These are phyloP conservation scores for Phenganax subtilis DNA, from an alignment of 92 coral and sea anemone species.

Conservation along the genomic window DNA sequence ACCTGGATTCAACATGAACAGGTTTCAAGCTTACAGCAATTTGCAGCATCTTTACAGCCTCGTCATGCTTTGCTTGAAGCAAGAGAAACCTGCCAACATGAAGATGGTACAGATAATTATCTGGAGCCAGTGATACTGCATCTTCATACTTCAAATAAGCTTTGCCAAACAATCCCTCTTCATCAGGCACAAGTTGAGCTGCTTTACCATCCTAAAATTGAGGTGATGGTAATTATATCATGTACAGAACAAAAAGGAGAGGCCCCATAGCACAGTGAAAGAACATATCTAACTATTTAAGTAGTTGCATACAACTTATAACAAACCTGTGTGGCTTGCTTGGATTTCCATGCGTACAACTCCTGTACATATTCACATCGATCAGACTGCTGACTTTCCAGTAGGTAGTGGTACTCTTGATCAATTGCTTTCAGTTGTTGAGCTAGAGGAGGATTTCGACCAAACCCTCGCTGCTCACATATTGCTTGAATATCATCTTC, in stretches of 20 bases:
- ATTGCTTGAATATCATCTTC: slow-evolving; percentile 94
- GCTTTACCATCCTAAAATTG: slow-evolving; percentile 56
- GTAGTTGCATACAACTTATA: neutral
- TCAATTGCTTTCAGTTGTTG: slow-evolving; percentile 88
- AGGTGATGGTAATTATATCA: neutral
- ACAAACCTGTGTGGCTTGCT: slow-evolving; percentile 75
- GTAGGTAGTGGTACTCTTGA: slow-evolving; percentile 83
- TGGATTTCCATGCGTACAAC: slow-evolving; percentile 83
- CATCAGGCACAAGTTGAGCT: slow-evolving; percentile 69
- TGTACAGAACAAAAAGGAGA: no score
- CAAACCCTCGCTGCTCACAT: slow-evolving; percentile 88
- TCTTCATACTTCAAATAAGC: slow-evolving; percentile 85
- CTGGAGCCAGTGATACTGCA: slow-evolving; percentile 65
- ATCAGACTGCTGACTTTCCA: slow-evolving; percentile 88
- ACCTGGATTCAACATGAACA: slow-evolving; percentile 77
- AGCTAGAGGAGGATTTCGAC: slow-evolving; percentile 72
- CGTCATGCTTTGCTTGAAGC: slow-evolving; percentile 74
- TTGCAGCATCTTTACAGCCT: slow-evolving; percentile 70
- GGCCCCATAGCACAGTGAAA: no score
- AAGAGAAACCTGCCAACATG: slow-evolving; percentile 87
- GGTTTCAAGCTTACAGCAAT: slow-evolving; percentile 85
- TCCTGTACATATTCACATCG: slow-evolving; percentile 91
- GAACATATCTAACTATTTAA: no score
- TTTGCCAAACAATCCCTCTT: slow-evolving; percentile 82
- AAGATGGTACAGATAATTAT: slow-evolving; percentile 75